Evolutionary conservation across 2,797 vertebrate genomes (phyloP).

Genomic region (Lateolabrax maculatus): DNA sequence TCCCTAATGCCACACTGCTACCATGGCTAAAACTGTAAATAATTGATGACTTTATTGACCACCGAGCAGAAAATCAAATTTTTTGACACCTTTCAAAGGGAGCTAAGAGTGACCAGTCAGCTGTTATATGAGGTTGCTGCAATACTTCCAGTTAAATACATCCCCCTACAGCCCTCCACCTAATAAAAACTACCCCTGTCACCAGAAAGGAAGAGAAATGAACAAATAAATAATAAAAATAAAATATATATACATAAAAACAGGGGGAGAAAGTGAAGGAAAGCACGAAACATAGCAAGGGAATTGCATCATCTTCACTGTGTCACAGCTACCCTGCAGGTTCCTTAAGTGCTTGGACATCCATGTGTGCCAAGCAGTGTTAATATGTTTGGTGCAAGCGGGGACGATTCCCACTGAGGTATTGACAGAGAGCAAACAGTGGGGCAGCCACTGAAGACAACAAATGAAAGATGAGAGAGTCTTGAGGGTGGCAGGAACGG

Average conservation of each 20-base stretch:
- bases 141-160: conserved; percentile 11
- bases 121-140: conserved; percentile 5
- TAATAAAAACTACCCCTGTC: background rate
- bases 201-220: background rate
- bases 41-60: background rate
- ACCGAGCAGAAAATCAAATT: background rate
- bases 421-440: conserved; percentile 31
- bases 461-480: conserved; percentile 13
- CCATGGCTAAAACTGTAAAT: background rate
- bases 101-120: background rate
- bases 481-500: background rate
- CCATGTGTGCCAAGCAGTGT: conserved; percentile 20
- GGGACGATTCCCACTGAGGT: conserved; percentile 22
- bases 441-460: conserved; percentile 12
- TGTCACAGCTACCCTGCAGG: conserved; percentile 20
- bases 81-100: background rate
- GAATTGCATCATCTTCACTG: conserved; percentile 8
- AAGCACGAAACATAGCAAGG: background rate
- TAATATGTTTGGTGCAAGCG: background rate
- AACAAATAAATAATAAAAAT: no score
- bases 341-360: conserved; percentile 9
- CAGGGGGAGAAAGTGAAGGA: background rate
- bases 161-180: background rate
- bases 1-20: background rate
- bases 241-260: background rate